Evolutionary conservation across 2,797 vertebrate species (phyloP).

Genomic region (Cygnus olor): DNA sequence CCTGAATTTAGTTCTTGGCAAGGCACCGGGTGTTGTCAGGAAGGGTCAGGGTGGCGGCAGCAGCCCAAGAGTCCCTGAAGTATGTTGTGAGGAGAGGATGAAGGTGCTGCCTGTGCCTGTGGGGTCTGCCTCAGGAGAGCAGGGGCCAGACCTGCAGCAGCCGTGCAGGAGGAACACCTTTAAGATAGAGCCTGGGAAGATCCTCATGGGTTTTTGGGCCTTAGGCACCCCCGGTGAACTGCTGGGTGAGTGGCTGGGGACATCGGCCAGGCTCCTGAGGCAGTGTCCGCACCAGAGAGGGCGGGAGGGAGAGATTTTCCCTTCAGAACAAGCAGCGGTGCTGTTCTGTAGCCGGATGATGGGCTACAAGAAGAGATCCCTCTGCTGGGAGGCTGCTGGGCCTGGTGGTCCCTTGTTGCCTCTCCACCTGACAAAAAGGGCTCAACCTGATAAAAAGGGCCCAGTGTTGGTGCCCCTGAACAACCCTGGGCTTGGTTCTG

Average conservation of each 20-base stretch:
- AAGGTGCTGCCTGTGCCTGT: fast-evolving
- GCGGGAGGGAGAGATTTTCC: background rate
- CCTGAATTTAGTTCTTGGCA: background rate
- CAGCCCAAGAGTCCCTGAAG: background rate
- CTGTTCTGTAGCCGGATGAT: background rate
- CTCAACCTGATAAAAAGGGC: background rate
- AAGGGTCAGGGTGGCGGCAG: background rate
- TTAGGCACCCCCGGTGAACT: fast-evolving
- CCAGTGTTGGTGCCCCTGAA: fast-evolving
- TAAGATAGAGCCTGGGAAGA: background rate
- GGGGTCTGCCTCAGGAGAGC: background rate
- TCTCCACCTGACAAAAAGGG: background rate
- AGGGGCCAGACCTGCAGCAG: background rate
- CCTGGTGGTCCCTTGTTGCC: background rate
- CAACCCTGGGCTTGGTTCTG: fast-evolving
- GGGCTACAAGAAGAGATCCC: background rate
- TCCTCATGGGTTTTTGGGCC: background rate
- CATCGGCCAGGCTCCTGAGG: background rate
- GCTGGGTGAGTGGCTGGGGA: background rate
- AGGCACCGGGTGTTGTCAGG: background rate
- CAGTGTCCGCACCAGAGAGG: fast-evolving
- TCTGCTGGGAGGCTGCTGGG: background rate
- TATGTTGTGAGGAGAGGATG: background rate
- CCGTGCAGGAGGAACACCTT: fast-evolving
- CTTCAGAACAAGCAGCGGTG: background rate